Base-by-base conservation (phyloP, 2,113 vertebrate genomes). In the Chionodraco myersi region DNA sequence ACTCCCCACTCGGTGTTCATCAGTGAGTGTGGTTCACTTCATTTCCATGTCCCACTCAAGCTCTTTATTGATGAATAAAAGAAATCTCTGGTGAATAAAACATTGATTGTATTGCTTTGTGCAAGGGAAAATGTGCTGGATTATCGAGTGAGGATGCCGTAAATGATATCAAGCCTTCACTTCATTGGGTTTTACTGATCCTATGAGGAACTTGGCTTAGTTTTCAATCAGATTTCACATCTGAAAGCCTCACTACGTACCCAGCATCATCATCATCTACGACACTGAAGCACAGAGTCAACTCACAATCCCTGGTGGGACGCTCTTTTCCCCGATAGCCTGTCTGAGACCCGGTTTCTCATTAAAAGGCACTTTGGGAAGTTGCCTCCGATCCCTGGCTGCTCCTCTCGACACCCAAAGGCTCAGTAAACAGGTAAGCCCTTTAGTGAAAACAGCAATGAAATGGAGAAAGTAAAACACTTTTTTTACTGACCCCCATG, bases 141-240 rank as follows among this genome's bases (percentile, higher is more conserved):
- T 92, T 89, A 91, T 73, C 76, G 79, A 88, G 77, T 70, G 63
- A 44, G 64, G 67, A 67, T 80, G 60, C 68, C 58, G 6, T 84
- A 92, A 86, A 93, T 92, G 87, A 88, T 62, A 49, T 70, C 66
- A 67, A 12, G 62, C 76, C 60, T 84, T 69, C 75, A 74, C 61
- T 81, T 92, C 87, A 93, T 89, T 92, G 87, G 84, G 84, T 90
- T 92, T 91, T 72, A 86, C 80, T 81, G 73, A 85, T 90, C 84
- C 82, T 72, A 45, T 73, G 69, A 79, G 72, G 70, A 74, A 67
- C 41, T 49, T 52, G 57, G 65, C 66, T 63, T 83, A 51, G 53
- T 62, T 75, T 62, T 88, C 82, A 92, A 92, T 69, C 91, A 90
- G 86, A 89, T 73, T 79, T 89, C 83, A 81, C 82, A 92, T 92